Evolutionary conservation across 2,797 vertebrate species (phyloP).

Genomic region (Meriones psammophilus): DNA sequence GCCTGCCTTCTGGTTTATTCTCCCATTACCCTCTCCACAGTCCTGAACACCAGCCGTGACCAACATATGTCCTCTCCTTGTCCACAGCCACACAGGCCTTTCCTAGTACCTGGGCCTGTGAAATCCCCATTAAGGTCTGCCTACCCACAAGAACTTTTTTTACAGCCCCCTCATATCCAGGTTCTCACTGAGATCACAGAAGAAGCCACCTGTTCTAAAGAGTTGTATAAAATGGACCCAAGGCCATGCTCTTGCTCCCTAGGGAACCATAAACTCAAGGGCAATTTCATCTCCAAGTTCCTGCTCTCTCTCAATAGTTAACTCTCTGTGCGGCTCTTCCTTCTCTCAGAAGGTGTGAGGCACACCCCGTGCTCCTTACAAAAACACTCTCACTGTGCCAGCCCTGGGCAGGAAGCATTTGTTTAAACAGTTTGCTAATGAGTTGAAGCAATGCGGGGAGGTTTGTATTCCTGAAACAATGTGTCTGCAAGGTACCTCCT

Average conservation of each 20-base stretch:
- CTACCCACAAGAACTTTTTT: not conserved
- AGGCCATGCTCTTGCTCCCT: not conserved
- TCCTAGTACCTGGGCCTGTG: not conserved
- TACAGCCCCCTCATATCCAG: not conserved
- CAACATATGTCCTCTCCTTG: accelerated
- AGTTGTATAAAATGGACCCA: not conserved
- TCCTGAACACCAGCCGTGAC: not conserved
- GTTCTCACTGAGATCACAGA: not conserved
- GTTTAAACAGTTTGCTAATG: not conserved
- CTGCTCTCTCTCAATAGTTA: not conserved
- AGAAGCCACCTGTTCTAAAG: conserved; percentile 2
- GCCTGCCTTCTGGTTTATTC: not conserved
- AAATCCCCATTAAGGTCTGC: not conserved
- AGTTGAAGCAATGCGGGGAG: not conserved
- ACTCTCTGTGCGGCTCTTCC: not conserved
- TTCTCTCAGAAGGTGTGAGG: not conserved
- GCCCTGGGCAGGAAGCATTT: not conserved
- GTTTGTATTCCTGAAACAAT: not conserved
- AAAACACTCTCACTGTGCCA: not conserved
- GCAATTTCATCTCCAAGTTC: not conserved
- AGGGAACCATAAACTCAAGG: not conserved
- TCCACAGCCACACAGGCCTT: not conserved
- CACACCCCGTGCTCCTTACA: not conserved
- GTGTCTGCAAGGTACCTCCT: not conserved
- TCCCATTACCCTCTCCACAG: not conserved